phyloP scores from a whole-genome alignment of 2,113 vertebrate species.

The Elaphurus davidianus region DNA sequence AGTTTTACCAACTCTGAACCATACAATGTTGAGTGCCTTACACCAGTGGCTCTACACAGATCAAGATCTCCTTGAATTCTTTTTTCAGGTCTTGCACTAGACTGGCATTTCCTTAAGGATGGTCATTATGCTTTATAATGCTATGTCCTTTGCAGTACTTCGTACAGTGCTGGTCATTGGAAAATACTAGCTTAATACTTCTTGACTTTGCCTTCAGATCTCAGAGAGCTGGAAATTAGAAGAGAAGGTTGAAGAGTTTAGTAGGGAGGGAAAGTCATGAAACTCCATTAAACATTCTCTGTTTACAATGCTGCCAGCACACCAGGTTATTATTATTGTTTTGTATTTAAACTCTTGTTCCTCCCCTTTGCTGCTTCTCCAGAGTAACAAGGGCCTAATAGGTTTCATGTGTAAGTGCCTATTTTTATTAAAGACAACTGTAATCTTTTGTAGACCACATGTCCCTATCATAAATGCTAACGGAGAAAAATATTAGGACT shows the following conservation, averaged over 20 bases:
- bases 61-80: neutral
- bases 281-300: neutral
- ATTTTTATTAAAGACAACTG: slow-evolving; percentile 94
- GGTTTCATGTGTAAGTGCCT: slow-evolving; percentile 91
- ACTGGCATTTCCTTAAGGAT: neutral
- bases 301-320: slow-evolving; percentile 9
- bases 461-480: slow-evolving; percentile 92
- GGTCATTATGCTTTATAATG: neutral
- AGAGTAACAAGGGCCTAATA: slow-evolving; percentile 86
- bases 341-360: slow-evolving; percentile 72
- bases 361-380: slow-evolving; percentile 77
- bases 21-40: neutral
- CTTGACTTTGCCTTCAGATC: neutral
- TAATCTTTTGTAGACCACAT: slow-evolving; percentile 89
- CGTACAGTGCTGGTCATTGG: neutral
- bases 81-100: neutral
- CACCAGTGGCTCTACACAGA: rapidly evolving
- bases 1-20: neutral
- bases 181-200: neutral
- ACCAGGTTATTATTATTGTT: slow-evolving; percentile 61
- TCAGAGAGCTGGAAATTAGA: neutral
- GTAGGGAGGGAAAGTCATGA: neutral
- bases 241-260: neutral
- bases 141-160: neutral
- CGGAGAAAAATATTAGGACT: slow-evolving; percentile 90